Percentiles rank a stretch among this genome's conserved stretches.
These are phyloP conservation scores for Rhea americana DNA, from an alignment of 2,113 vertebrate species.

Conservation along the genomic window DNA sequence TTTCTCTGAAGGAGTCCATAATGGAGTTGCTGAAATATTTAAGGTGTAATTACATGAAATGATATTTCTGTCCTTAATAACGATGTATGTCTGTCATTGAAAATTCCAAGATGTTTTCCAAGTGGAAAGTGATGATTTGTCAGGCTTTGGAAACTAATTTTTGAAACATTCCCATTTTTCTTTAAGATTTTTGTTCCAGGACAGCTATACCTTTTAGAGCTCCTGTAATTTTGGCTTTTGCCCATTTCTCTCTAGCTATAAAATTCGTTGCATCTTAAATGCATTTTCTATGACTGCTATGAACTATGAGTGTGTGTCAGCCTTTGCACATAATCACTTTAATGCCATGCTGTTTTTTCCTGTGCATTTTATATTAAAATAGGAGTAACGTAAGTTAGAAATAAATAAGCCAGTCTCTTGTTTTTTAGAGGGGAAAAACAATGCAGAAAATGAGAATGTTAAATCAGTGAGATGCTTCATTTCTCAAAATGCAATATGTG, in stretches of 20 bases:
- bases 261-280: not conserved
- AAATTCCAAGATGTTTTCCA: constrained; percentile 26
- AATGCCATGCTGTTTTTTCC: not conserved
- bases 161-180: not conserved
- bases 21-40: constrained; percentile 65
- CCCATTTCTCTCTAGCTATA: not conserved
- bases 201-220: not conserved
- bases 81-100: not conserved
- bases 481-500: constrained; percentile 44
- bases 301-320: not conserved
- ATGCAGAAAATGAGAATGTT: not conserved
- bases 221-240: not conserved
- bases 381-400: not conserved
- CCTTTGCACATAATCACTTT: not conserved
- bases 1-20: constrained; percentile 42
- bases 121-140: not conserved
- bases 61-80: constrained; percentile 19
- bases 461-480: constrained; percentile 19
- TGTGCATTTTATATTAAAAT: not conserved
- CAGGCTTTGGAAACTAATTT: not conserved
- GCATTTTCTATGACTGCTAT: not conserved
- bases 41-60: constrained; percentile 46
- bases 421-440: not conserved
- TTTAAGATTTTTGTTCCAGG: not conserved
- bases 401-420: not conserved